Conservation (phyloP, 2,888 invertebrate genomes). For the Lapara coniferarum region DNA sequence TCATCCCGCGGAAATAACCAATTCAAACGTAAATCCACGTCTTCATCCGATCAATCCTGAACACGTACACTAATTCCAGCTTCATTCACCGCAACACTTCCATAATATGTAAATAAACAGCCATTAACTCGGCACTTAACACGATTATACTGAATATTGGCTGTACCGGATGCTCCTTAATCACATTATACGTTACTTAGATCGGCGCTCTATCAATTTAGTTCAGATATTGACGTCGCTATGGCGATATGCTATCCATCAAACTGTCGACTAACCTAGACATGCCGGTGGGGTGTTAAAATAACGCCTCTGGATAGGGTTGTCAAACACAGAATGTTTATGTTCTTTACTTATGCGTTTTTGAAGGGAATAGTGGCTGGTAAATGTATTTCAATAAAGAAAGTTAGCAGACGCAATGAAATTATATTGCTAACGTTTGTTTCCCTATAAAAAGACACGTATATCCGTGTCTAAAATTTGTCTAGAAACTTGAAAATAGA, state of each 20-base stretch:
- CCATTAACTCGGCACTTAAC: constrained; percentile 18
- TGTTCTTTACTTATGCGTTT: neutral
- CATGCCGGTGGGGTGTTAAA: constrained; percentile 46
- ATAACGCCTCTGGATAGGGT: constrained; percentile 35
- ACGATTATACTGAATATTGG: constrained; percentile 22
- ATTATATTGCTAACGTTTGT: too few relatives aligned
- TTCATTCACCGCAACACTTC: constrained; percentile 6
- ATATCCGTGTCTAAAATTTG: too few relatives aligned
- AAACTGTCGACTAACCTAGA: constrained; percentile 51
- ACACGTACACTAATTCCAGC: constrained; percentile 10
- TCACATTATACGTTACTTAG: constrained; percentile 27
- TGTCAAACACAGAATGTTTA: neutral
- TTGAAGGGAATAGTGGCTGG: too few relatives aligned
- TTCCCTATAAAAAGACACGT: too few relatives aligned
- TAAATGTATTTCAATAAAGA: too few relatives aligned
- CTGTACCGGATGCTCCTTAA: constrained; percentile 10
- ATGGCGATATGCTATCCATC: constrained; percentile 67
- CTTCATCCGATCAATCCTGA: constrained; percentile 5
- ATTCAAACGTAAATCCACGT: neutral
- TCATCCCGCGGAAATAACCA: neutral
- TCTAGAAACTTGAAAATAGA: too few relatives aligned
- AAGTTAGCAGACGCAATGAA: too few relatives aligned
- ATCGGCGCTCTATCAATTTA: constrained; percentile 75
- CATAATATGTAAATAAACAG: constrained; percentile 24
- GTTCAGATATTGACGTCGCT: constrained; percentile 65